These are phyloP conservation scores for Heliconius melpomene DNA, from an alignment of 1,140 invertebrate species.

Conservation along the genomic window DNA sequence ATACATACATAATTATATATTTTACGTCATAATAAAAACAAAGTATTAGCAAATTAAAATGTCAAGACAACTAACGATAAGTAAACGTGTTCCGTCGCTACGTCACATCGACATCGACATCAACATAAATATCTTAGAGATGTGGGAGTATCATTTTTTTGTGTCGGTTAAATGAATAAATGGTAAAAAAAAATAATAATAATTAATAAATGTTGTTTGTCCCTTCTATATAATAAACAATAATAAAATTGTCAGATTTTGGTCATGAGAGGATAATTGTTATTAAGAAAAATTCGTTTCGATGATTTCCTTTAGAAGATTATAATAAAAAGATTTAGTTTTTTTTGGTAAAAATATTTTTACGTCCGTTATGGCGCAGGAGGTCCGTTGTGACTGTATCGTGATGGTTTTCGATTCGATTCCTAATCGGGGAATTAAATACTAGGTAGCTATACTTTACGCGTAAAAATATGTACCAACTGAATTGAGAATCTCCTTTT, in stretches of 20 bases:
- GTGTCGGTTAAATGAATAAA: background rate
- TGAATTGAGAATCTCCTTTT: no score
- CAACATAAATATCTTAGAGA: background rate
- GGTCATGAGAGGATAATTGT: background rate
- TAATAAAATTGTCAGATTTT: background rate
- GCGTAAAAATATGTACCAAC: background rate
- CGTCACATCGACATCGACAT: background rate
- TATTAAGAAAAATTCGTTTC: background rate
- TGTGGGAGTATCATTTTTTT: slow-evolving; percentile 2
- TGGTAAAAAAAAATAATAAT: background rate
- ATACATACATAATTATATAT: no score
- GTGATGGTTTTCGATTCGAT: no score
- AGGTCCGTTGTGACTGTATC: no score
- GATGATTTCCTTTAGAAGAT: no score
- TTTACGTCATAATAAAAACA: background rate
- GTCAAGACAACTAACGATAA: slow-evolving; percentile 12
- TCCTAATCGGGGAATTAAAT: no score
- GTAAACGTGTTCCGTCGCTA: slow-evolving; percentile 23
- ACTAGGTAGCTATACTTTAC: no score
- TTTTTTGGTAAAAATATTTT: no score
- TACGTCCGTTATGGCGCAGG: no score
- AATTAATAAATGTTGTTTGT: no score
- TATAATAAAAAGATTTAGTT: no score
- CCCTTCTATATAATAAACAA: background rate
- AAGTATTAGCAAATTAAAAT: slow-evolving; percentile 27